phyloP scores from a whole-genome alignment of 2,888 invertebrate species.

The Phytoseiulus persimilis region DNA sequence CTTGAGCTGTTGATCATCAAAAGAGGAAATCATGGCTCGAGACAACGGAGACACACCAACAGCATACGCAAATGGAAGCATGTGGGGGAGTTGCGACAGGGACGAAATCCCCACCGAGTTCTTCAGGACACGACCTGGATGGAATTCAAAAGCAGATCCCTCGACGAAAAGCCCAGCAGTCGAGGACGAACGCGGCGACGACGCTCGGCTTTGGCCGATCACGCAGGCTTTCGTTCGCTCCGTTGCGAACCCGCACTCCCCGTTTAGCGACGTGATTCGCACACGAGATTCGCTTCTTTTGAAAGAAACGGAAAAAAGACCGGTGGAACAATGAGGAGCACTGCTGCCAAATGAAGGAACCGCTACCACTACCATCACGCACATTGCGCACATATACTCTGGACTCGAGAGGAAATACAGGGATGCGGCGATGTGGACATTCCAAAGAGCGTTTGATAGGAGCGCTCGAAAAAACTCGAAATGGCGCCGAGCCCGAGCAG shows the following conservation, averaged over 20 bases:
- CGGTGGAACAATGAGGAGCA: not conserved
- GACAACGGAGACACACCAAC: not conserved
- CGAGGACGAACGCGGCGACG: not conserved
- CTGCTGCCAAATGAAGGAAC: not conserved
- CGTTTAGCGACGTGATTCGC: not conserved
- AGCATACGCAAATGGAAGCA: not conserved
- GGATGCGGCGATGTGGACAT: not conserved
- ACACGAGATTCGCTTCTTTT: not conserved
- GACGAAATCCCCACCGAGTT: not conserved
- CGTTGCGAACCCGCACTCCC: not conserved
- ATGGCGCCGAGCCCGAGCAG: no score
- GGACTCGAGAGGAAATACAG: not conserved
- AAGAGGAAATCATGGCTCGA: not conserved
- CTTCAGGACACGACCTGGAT: conserved; percentile 5
- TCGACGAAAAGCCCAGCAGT: not conserved
- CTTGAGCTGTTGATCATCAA: not conserved
- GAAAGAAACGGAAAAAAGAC: not conserved
- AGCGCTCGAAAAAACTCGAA: no score
- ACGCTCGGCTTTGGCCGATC: not conserved
- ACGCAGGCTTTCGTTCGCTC: not conserved
- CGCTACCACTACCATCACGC: not conserved
- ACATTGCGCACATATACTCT: not conserved
- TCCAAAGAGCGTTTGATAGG: not conserved
- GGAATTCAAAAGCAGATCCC: not conserved
- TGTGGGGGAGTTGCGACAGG: not conserved